Evolutionary conservation across 2,888 invertebrate genomes (phyloP).

Genomic region (Altica lythri): DNA sequence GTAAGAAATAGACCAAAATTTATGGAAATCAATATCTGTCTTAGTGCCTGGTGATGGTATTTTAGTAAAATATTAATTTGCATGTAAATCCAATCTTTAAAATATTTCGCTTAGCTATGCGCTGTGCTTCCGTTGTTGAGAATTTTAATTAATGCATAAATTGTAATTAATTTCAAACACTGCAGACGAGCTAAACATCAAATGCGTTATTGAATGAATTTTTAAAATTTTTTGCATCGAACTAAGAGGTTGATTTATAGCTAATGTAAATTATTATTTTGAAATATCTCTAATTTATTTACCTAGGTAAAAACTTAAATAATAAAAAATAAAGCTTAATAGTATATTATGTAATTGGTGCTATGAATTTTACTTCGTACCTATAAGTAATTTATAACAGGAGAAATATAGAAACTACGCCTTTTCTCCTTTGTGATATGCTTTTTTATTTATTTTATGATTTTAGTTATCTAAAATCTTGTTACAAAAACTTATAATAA

Average conservation of each 20-base stretch:
- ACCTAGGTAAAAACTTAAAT: too few relatives aligned
- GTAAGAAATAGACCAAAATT: neutral
- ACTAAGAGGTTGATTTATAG: neutral
- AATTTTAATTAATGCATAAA: slow-evolving; percentile 20
- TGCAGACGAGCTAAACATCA: slow-evolving; percentile 7
- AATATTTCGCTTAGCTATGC: slow-evolving; percentile 13
- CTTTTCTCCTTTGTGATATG: too few relatives aligned
- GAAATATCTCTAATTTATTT: too few relatives aligned
- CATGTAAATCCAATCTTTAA: slow-evolving; percentile 19
- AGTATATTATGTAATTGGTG: too few relatives aligned
- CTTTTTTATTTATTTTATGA: too few relatives aligned
- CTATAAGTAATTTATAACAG: too few relatives aligned
- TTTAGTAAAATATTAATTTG: slow-evolving; percentile 11
- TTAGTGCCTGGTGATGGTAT: neutral
- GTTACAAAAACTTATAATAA: too few relatives aligned
- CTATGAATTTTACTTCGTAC: too few relatives aligned
- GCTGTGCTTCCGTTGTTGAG: slow-evolving; percentile 1
- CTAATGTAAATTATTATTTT: slow-evolving; percentile 5
- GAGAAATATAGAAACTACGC: too few relatives aligned
- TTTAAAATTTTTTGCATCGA: neutral
- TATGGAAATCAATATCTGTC: slow-evolving; percentile 4
- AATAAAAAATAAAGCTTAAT: too few relatives aligned
- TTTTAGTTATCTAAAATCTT: too few relatives aligned
- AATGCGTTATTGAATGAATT: slow-evolving; percentile 1
- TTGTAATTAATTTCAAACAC: slow-evolving; percentile 19